Evolutionary conservation across 2,797 vertebrate species (phyloP), one percentile per base, ranked within the genome.

Genomic region (Spatula clypeata): DNA sequence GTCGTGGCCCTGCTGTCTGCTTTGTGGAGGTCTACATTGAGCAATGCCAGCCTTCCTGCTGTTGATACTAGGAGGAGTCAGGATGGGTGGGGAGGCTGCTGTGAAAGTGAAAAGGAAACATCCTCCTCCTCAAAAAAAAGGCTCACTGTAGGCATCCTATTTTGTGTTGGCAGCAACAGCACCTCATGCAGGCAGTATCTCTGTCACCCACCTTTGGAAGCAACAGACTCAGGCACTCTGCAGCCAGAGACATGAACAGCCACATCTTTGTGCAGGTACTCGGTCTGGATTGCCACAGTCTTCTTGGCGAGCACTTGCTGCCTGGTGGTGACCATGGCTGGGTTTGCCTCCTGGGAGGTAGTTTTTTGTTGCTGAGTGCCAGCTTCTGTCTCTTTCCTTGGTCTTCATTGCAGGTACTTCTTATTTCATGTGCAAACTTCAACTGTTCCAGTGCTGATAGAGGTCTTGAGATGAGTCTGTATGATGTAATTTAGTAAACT

Each of bases 1-100:
- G 7, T 15, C 2, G 1, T 1, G n/a, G 31, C 32, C 13, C 14
- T 40, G 10, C 11, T 34, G 12, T 26, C 45, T 54, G 3, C 42
- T 53, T 80, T 58, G 27, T 66, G 61, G 57, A 66, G 24, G 7
- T 19, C 31, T 90, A 23, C 66, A 53, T 47, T 19, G 34, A 66
- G 53, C 16, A 58, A 20, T 21, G 16, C 29, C 17, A 65, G 40
- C 10, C 21, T 90, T 88, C 13, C 38, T 86, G 73, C 6, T 69
- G 58, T 15, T 60, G 20, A 5, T 8, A 11, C 19, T 49, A 44
- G 6, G 32, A 60, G 12, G n/a, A 57, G 24, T 75, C 26, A 60
- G 53, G 42, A 45, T 27, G 34, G n/a, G 62, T 49, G 34, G 10
- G 11, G 34, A 67, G 27, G 14, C 31, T 73, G 31, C 20, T 67